These are phyloP conservation scores for Atta texana DNA, from an alignment of 1,140 invertebrate genomes.

Conservation along the genomic window DNA sequence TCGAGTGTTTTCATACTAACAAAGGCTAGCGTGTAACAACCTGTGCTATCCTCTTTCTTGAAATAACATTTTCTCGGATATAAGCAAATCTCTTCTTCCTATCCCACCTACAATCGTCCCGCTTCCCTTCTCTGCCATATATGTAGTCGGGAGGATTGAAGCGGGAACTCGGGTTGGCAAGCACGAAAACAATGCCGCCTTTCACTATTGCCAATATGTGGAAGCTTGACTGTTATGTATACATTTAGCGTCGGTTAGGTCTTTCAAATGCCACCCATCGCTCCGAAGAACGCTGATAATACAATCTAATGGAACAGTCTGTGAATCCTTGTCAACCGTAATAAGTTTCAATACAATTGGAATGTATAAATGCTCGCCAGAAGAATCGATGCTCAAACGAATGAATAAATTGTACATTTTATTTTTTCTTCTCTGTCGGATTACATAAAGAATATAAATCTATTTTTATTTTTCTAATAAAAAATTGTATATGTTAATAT, in stretches of 20 bases:
- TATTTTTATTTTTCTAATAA: neutral
- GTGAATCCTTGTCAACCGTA: constrained; percentile 62
- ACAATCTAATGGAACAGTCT: constrained; percentile 39
- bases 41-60: constrained; percentile 50
- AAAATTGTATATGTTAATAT: neutral
- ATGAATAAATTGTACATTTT: constrained; percentile 26
- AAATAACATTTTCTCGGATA: constrained; percentile 71
- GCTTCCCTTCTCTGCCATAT: neutral
- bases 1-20: constrained; percentile 45
- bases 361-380: neutral
- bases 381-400: neutral
- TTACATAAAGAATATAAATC: neutral
- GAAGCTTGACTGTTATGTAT: constrained; percentile 49
- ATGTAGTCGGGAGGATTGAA: constrained; percentile 37
- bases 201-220: constrained; percentile 74
- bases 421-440: neutral
- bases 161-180: constrained; percentile 46
- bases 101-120: constrained; percentile 13
- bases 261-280: constrained; percentile 64
- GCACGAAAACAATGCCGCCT: constrained; percentile 72
- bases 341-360: constrained; percentile 45
- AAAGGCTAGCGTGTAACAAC: constrained; percentile 24
- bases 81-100: constrained; percentile 64
- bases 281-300: constrained; percentile 62
- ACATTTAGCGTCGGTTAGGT: constrained; percentile 69